Percentiles rank a stretch among this genome's conserved stretches.
phyloP scores from a whole-genome alignment of 2,797 vertebrate genomes.

The Mycteria americana region DNA sequence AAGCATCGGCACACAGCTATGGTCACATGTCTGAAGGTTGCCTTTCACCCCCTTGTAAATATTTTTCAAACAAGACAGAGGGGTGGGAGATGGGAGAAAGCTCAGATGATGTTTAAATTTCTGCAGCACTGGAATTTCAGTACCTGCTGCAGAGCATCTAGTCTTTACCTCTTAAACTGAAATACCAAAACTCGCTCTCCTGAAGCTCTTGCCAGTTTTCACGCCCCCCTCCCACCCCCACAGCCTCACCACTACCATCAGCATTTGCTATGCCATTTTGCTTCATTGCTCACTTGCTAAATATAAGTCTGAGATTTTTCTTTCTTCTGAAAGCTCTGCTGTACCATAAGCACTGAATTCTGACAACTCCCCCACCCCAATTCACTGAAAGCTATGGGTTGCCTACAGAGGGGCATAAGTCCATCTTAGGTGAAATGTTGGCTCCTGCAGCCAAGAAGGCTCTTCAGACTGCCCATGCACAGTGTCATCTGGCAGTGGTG shows the following conservation, averaged over 20 bases:
- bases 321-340: slow-evolving; percentile 15
- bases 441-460: not conserved
- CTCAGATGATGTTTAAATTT: slow-evolving; percentile 4
- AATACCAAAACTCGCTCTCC: not conserved
- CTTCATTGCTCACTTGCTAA: slow-evolving; percentile 57
- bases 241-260: slow-evolving; percentile 36
- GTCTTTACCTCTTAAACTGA: not conserved
- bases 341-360: not conserved
- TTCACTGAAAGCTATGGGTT: not conserved
- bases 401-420: not conserved
- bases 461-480: not conserved
- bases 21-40: slow-evolving; percentile 41
- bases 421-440: not conserved
- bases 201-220: slow-evolving; percentile 49
- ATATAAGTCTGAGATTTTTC: slow-evolving; percentile 38
- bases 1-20: slow-evolving; percentile 6
- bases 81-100: slow-evolving; percentile 23
- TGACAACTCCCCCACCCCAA: not conserved
- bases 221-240: slow-evolving; percentile 27
- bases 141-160: slow-evolving; percentile 15
- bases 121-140: not conserved
- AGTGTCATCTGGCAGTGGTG: not conserved
- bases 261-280: slow-evolving; percentile 47
- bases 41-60: slow-evolving; percentile 52
- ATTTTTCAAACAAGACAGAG: slow-evolving; percentile 43